Base-by-base conservation (phyloP, 2,888 invertebrate species). In the Isotomurus palustris region DNA sequence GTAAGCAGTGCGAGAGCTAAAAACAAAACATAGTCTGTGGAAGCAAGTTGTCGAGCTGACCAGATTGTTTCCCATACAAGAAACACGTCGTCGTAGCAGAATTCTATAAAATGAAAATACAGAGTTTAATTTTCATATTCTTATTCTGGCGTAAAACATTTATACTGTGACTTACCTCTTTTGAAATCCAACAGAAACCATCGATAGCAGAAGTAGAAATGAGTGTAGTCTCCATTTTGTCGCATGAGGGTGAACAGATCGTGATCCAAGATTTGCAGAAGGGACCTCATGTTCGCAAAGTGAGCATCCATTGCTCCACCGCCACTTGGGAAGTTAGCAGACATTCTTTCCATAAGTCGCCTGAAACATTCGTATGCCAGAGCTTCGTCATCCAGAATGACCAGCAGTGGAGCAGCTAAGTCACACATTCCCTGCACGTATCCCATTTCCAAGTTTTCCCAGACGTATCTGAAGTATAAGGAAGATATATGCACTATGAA, bases 351-450 rank as follows among this genome's bases (percentile, higher is more conserved):
- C 95, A 96, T 96, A 57, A 95, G 79, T 53, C 86, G 84, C 69
- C 88, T 86, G 78, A 96, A 96, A 73, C 94, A 88, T 58, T 91
- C 90, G 74, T 94, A 92, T 1, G 93, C 87, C 12, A 87, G 77
- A 0, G 91, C 88, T 76, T 95, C 95, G 74, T 96, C 93, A 73
- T 91, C 87, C 78, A 93, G 86, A 72, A 91, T 86, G 17, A 95
- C 94, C 21, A 96, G 80, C 1, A 96, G 78, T 0, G 94, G 95
- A 0, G 95, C 95, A 1, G 88, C 91, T 59, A 96, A 79, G 77
- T 95, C 95, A 76, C 95, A 95, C 95, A 95, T 96, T 71, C 95
- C 95, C 76, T 95, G 95, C 82, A 95, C 91, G 78, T 96, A 96
- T 12, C 95, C 95, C 35, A 87, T 83, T 48, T 94, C 92, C 68